Evolutionary conservation across 2,888 invertebrate genomes (phyloP), one percentile per base, ranked within the genome.

Genomic region (Thereva nobilitata): DNA sequence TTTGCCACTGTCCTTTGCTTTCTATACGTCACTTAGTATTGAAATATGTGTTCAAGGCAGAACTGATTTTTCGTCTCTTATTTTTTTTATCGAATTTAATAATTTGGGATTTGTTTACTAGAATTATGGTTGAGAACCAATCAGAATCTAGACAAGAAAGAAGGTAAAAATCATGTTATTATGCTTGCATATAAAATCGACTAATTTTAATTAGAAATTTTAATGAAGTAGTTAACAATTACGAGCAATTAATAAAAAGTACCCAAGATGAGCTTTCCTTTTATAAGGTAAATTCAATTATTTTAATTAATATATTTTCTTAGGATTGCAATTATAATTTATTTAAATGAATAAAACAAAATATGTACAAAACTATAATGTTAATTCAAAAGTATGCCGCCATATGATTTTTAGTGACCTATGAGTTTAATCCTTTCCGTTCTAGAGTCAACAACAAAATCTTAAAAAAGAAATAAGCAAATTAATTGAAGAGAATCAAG

Each of bases 401-500:
- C 23, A 1, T 2, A 4, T 23, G 23, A 10, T 61, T 45, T 45
- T 4, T 34, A 61, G 5, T 38, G 2, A 7, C 5, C 7, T 37
- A 3, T n/a, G 4, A 10, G 9, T 7, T 1, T 23, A 34, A 42
- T 66, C 64, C 49, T 7, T 42, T 35, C 37, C 10, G 6, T n/a
- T 54, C 49, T 10, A 56, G 77, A 73, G 67, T 72, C 81, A 74
- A 76, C 81, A 75, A 64, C 71, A 53, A 67, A 74, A 64, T 63
- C 76, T 72, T 70, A 70, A 76, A 52, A 66, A 71, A n/a, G 76
- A 81, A 70, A 74, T 83, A 38, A 72, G 73, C 34, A 73, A 68
- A 7, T 73, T 82, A 41, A 59, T 82, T 4, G 72, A 75, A 49
- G 82, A 83, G 70, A 83, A 83, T 70, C 75, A 74, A 34, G 64